These are phyloP conservation scores for Lysandra coridon DNA, from an alignment of 2,888 invertebrate genomes.

Conservation along the genomic window DNA sequence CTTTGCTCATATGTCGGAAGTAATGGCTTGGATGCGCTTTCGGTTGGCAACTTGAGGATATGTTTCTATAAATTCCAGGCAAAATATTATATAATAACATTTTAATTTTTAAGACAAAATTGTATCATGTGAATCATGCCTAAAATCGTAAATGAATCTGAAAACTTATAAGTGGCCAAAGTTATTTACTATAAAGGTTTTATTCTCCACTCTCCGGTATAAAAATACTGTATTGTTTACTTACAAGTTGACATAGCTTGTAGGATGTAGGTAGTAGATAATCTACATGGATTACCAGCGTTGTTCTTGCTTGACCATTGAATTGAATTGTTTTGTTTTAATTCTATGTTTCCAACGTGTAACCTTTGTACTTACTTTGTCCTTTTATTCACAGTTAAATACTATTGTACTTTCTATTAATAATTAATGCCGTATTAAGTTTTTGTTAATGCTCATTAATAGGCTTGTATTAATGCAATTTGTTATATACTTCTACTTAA, in stretches of 20 bases:
- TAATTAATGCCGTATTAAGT: background rate
- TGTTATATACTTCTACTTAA: background rate
- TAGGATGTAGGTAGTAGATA: conserved; percentile 17
- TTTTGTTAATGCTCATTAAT: background rate
- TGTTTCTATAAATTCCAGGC: conserved; percentile 33
- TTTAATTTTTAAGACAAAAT: background rate
- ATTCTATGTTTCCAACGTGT: conserved; percentile 5
- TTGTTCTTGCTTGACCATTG: conserved; percentile 19
- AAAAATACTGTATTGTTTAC: conserved; percentile 16
- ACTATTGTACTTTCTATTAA: background rate
- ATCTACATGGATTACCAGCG: conserved; percentile 16
- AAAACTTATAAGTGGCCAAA: background rate
- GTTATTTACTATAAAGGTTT: background rate
- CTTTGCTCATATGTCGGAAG: conserved; percentile 80
- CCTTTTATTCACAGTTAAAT: background rate
- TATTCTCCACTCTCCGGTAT: background rate
- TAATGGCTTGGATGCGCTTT: conserved; percentile 69
- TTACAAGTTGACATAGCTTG: conserved; percentile 18
- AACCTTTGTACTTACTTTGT: background rate
- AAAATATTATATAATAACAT: background rate
- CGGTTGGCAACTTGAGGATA: conserved; percentile 52
- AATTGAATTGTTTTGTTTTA: conserved; percentile 17
- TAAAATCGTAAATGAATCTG: background rate
- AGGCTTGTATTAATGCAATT: background rate
- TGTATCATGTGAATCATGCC: background rate